phyloP scores from a whole-genome alignment of 2,888 invertebrate species.

The Eretmocerus hayati region DNA sequence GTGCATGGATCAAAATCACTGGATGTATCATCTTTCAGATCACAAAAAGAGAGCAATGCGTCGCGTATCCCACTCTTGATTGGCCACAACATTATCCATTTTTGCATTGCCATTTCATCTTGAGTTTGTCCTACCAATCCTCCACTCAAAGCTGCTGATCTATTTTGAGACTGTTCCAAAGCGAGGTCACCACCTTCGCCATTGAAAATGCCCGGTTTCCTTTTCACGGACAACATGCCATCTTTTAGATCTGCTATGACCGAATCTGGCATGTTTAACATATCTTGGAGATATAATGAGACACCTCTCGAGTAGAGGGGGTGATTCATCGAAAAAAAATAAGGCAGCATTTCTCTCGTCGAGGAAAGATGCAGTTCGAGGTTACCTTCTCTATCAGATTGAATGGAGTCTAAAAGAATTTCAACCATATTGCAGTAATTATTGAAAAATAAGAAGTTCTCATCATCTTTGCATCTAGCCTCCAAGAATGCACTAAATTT shows the following conservation, averaged over 20 bases:
- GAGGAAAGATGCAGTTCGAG: too few species aligned
- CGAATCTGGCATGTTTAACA: slow-evolving; percentile 24
- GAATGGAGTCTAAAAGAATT: too few species aligned
- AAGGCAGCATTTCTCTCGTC: slow-evolving; percentile 25
- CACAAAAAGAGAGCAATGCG: too few species aligned
- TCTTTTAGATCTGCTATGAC: slow-evolving; percentile 24
- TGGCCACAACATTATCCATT: too few species aligned
- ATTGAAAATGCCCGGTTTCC: slow-evolving; percentile 26
- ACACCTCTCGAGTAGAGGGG: slow-evolving; percentile 21
- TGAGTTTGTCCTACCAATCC: slow-evolving; percentile 27
- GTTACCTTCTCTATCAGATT: too few species aligned
- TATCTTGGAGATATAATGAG: slow-evolving; percentile 18
- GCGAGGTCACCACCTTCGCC: slow-evolving; percentile 28
- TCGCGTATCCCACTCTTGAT: too few species aligned
- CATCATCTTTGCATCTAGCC: too few species aligned
- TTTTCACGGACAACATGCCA: slow-evolving; percentile 28
- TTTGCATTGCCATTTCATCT: slow-evolving; percentile 28
- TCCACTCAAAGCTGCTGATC: slow-evolving; percentile 31
- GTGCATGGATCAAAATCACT: too few species aligned
- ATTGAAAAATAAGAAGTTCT: too few species aligned
- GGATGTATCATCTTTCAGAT: too few species aligned
- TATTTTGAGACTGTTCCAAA: slow-evolving; percentile 32
- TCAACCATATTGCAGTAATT: too few species aligned
- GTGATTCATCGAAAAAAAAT: slow-evolving; percentile 25
- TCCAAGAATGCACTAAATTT: too few species aligned